Evolutionary conservation across 2,113 vertebrate genomes (phyloP), one percentile per base, ranked within the genome.

Genomic region (Saccopteryx leptura): DNA sequence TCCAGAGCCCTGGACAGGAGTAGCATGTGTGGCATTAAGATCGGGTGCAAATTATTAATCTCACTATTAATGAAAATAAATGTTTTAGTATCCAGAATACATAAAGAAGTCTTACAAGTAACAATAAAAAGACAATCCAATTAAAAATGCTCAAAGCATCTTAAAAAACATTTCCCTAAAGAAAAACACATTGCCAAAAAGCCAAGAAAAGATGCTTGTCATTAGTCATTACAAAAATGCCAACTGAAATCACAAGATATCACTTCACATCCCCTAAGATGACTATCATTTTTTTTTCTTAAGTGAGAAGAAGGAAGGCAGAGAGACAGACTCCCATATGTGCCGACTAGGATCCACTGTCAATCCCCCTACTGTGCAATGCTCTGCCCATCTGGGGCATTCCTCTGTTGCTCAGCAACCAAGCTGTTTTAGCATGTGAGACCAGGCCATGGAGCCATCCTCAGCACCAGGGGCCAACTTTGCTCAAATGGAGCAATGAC

Each of bases 201-300:
- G 39, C 21, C 69, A 72, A 46, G 69, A 88, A 63, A 81, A 87
- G 28, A 63, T 74, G 66, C 13, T 58, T 61, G 61, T 93, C n/a
- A 88, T 23, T 66, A 60, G 15, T 69, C 63, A 69, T 48, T 79
- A 88, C 68, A 60, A n/a, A 89, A 89, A 75, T 81, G 17, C 21
- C 71, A 88, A 74, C 50, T n/a, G 68, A 86, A 92, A 60, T 54
- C 76, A 46, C 50, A 31, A 95, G 18, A 56, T 81, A 82, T 39
- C 26, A 81, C 75, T 88, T 92, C 39, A 76, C n/a, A 76, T 7
- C 33, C 60, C 52, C 60, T 83, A 66, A n/a, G 15, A 75, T 83
- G 50, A 48, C 23, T 56, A 65, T 56, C 65, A 58, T 69, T 81
- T 66, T 84, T 81, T 26, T 39, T 39, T 39, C 39, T 39, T 39